Percentiles rank a stretch among this genome's conserved stretches.
phyloP scores from a whole-genome alignment of 2,113 vertebrate genomes.

The Zosterops borbonicus region DNA sequence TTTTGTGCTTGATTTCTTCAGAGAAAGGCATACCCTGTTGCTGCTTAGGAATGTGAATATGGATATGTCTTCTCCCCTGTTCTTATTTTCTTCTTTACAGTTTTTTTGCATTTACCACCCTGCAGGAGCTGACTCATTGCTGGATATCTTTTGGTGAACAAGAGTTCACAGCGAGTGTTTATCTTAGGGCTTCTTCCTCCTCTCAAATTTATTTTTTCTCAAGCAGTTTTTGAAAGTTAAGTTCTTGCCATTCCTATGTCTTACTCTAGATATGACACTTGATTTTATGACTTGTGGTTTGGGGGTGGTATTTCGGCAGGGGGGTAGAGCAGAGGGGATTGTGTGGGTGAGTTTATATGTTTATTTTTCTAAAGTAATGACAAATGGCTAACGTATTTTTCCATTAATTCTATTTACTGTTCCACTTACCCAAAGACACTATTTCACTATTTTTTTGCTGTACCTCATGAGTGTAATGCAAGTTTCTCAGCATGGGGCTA shows the following conservation, averaged over 20 bases:
- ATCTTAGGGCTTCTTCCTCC: not conserved
- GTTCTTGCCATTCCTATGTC: not conserved
- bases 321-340: rapidly evolving
- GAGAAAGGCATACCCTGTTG: not conserved
- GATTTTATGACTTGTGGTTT: not conserved
- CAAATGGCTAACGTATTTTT: not conserved
- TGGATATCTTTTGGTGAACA: not conserved
- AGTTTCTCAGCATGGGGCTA: not conserved
- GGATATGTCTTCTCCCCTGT: not conserved
- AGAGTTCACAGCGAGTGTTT: not conserved
- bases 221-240: not conserved
- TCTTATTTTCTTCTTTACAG: not conserved
- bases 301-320: rapidly evolving
- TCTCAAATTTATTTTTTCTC: not conserved
- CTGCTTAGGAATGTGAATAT: not conserved
- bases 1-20: not conserved
- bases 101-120: not conserved
- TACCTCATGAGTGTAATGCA: not conserved
- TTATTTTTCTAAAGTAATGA: not conserved
- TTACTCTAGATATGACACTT: not conserved
- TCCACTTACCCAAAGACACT: not conserved
- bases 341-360: not conserved
- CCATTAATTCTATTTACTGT: not conserved
- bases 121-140: not conserved
- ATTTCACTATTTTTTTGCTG: not conserved